These are phyloP conservation scores for Carabus problematicus DNA, from an alignment of 2,888 invertebrate genomes.

Conservation along the genomic window DNA sequence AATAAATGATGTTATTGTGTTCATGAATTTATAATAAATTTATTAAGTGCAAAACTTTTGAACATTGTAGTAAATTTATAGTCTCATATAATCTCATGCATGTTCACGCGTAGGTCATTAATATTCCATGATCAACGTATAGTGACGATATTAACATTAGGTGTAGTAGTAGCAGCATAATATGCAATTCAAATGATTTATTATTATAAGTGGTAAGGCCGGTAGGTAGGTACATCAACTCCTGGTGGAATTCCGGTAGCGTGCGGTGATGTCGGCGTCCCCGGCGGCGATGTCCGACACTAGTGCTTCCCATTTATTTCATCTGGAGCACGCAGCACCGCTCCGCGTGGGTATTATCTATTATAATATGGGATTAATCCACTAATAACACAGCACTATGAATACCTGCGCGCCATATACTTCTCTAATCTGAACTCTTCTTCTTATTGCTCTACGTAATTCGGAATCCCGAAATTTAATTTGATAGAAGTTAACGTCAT, in stretches of 20 bases:
- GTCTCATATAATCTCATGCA: no score
- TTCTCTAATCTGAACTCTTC: no score
- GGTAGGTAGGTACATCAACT: conserved; percentile 1
- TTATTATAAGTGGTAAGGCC: conserved; percentile 1
- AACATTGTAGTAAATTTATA: background rate
- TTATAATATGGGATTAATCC: conserved; percentile 23
- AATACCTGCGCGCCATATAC: no score
- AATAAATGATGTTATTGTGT: background rate
- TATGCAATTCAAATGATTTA: conserved; percentile 24
- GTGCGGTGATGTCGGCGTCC: conserved; percentile 28
- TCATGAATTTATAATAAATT: background rate
- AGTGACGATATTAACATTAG: no score
- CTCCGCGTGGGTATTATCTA: conserved; percentile 10
- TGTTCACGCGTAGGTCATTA: no score
- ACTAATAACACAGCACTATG: background rate
- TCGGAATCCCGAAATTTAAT: no score
- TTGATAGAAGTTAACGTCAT: no score
- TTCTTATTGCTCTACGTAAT: no score
- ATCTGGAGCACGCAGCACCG: conserved; percentile 4
- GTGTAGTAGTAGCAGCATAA: background rate
- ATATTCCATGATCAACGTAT: background rate
- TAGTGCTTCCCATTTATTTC: conserved; percentile 23
- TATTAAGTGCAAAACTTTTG: background rate
- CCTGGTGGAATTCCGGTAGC: conserved; percentile 33
- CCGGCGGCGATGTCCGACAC: background rate